These are phyloP conservation scores for Novumbra hubbsi DNA, from an alignment of 2,797 vertebrate species.

Conservation along the genomic window DNA sequence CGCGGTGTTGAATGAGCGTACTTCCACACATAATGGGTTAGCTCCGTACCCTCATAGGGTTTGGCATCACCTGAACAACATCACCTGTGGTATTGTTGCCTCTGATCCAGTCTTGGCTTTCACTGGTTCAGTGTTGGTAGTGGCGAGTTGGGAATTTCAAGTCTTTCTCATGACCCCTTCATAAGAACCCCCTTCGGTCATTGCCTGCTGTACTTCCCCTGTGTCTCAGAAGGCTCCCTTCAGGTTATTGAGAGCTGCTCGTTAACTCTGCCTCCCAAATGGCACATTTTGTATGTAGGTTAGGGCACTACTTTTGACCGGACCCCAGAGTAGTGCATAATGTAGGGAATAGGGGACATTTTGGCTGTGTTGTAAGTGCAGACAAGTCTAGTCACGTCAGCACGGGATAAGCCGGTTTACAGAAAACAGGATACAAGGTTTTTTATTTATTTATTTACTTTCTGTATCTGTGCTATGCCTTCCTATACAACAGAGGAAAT, in stretches of 20 bases:
- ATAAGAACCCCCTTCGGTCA: neutral
- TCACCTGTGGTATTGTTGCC: too few relatives aligned
- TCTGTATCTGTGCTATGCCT: neutral
- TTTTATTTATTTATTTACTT: neutral
- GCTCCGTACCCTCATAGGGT: too few relatives aligned
- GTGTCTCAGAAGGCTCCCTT: neutral
- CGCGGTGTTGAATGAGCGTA: too few relatives aligned
- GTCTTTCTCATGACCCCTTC: neutral
- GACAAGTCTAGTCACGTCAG: neutral
- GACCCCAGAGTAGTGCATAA: too few relatives aligned
- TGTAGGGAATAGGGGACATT: neutral
- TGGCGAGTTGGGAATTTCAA: too few relatives aligned
- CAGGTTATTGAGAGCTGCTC: neutral
- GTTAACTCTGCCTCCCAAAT: neutral
- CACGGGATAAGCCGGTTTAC: neutral
- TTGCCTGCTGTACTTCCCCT: neutral
- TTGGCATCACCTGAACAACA: too few relatives aligned
- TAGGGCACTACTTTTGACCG: too few relatives aligned
- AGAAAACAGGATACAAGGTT: neutral
- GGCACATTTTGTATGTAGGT: too few relatives aligned
- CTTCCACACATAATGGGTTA: too few relatives aligned
- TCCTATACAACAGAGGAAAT: neutral
- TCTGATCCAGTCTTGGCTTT: too few relatives aligned
- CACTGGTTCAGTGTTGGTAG: too few relatives aligned
- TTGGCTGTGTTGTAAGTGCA: neutral